These are phyloP conservation scores for Agrotis ipsilon DNA, from an alignment of 2,888 invertebrate genomes.

Conservation along the genomic window DNA sequence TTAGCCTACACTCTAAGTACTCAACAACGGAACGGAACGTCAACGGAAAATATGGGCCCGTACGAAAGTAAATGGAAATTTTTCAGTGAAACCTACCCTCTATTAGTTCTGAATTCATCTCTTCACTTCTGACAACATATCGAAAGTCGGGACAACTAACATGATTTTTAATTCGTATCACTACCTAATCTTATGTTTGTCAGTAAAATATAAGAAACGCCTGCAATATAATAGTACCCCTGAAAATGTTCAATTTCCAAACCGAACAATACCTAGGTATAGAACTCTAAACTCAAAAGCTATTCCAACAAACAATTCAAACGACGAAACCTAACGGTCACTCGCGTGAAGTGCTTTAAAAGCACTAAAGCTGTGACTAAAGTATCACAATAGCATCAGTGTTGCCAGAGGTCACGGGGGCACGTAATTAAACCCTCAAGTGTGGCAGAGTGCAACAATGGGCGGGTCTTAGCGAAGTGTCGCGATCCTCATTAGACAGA, in stretches of 20 bases:
- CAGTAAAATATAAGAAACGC: too few species aligned
- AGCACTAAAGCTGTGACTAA: constrained; percentile 39
- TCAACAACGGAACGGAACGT: too few species aligned
- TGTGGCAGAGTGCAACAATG: constrained; percentile 73
- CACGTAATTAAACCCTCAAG: constrained; percentile 70
- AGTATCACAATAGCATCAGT: constrained; percentile 53
- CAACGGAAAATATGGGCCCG: too few species aligned
- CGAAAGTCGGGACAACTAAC: too few species aligned
- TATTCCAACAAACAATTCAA: constrained; percentile 27
- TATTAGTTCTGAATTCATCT: too few species aligned
- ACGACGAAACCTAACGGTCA: constrained; percentile 35
- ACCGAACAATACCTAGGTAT: neutral
- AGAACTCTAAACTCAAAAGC: constrained; percentile 4
- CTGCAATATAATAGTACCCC: too few species aligned
- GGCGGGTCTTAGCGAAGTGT: constrained; percentile 74
- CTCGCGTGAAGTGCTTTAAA: constrained; percentile 32
- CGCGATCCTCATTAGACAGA: constrained; percentile 81
- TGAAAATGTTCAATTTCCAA: neutral
- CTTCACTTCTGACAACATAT: too few species aligned
- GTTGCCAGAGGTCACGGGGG: constrained; percentile 64
- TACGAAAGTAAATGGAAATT: too few species aligned
- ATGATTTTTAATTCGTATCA: too few species aligned
- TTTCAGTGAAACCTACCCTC: too few species aligned
- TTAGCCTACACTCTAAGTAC: too few species aligned
- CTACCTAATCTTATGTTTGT: too few species aligned